phyloP scores from a whole-genome alignment of 2,797 vertebrate species.

The Thaleichthys pacificus region DNA sequence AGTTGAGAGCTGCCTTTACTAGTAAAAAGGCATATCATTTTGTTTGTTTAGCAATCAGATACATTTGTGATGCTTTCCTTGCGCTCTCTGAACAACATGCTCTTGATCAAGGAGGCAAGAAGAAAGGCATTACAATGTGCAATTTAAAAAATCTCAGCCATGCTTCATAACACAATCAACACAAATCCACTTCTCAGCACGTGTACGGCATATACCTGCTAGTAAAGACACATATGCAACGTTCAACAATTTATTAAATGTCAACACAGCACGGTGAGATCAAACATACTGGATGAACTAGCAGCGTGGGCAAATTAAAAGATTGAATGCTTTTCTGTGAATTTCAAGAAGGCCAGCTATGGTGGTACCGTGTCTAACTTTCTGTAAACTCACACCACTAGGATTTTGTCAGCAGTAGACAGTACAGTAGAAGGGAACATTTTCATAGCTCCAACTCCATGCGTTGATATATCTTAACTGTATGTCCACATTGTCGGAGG shows the following conservation, averaged over 20 bases:
- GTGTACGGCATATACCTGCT: slow-evolving; percentile 5
- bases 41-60: neutral
- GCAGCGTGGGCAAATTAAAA: slow-evolving; percentile 15
- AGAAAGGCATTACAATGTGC: slow-evolving; percentile 11
- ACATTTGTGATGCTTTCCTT: slow-evolving; percentile 4
- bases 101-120: slow-evolving; percentile 3
- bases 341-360: slow-evolving; percentile 7
- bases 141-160: slow-evolving; percentile 11
- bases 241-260: slow-evolving; percentile 9
- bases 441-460: neutral
- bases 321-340: neutral
- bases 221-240: slow-evolving; percentile 11
- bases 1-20: neutral
- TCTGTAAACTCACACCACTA: no score
- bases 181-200: slow-evolving; percentile 9
- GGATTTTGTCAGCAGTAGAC: no score
- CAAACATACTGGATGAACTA: slow-evolving; percentile 4
- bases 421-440: no score
- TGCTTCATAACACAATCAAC: slow-evolving; percentile 16
- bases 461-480: neutral
- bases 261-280: slow-evolving; percentile 1
- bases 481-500: slow-evolving; percentile 11
- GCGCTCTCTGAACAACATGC: neutral
- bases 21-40: neutral
- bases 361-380: no score